Evolutionary conservation across 2,888 invertebrate genomes (phyloP).

Genomic region (Nezara viridula): DNA sequence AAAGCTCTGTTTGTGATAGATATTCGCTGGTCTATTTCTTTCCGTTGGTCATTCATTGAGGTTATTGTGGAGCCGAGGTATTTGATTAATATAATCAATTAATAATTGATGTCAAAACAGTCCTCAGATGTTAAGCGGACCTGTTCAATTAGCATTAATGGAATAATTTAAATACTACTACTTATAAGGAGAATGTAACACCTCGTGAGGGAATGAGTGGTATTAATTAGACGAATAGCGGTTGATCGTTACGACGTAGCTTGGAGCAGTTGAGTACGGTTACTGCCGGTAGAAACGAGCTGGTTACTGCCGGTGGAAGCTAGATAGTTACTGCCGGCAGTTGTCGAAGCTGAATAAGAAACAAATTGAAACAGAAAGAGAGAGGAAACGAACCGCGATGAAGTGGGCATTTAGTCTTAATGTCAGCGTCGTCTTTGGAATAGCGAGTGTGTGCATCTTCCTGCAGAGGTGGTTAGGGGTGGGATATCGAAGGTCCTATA

Average conservation of each 20-base stretch:
- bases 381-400: neutral
- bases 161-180: too few species aligned
- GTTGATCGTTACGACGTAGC: neutral
- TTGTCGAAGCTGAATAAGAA: neutral
- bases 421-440: neutral
- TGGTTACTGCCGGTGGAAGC: neutral
- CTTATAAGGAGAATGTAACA: neutral
- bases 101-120: too few species aligned
- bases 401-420: neutral
- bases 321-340: neutral
- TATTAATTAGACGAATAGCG: neutral
- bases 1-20: too few species aligned
- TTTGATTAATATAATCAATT: too few species aligned
- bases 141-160: too few species aligned
- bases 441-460: slow-evolving; percentile 9
- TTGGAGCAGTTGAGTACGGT: neutral
- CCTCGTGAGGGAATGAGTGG: neutral
- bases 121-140: too few species aligned
- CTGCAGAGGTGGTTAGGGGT: neutral
- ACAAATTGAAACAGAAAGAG: neutral
- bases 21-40: too few species aligned
- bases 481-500: too few species aligned
- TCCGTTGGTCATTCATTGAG: too few species aligned
- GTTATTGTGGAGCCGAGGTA: too few species aligned
- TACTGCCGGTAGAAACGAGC: neutral